Base-by-base conservation (phyloP, 2,888 invertebrate species). In the Galerucella calmariensis region DNA sequence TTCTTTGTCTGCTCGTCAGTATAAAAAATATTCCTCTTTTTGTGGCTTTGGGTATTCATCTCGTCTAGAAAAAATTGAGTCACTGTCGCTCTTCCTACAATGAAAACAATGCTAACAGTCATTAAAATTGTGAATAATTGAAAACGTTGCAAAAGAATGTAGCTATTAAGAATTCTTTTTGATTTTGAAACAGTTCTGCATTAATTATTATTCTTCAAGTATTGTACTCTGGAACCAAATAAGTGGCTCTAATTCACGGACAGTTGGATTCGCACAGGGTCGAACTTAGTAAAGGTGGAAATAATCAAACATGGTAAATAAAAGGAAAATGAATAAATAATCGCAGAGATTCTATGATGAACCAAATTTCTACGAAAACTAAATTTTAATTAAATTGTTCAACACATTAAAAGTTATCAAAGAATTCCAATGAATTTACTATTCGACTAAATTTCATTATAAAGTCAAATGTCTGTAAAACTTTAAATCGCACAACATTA, bases 81-180 rank as follows among this genome's bases (percentile, higher is more conserved):
- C 24, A 67, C 27, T 35, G 12, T 24, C 67, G 67, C 14, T 53
- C 67, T 67, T 51, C 53, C 53, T 67, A 67, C 67, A 67, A 41
- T 35, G 24, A 69, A 44, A 69, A 62, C 69, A 69, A 63, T 63
- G 69, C 62, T 27, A 41, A 48, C 63, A 24, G 41, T 58, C 72
- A 66, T 72, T 67, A 72, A 67, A 69, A 67, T 61, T 48, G 35
- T 76, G 75, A 69, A 75, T 76, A 75, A 78, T 78, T 77, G 66
- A 72, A 72, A 73, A 53, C 53, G 56, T 27, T 69, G 63, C 58
- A n/a, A 67, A 74, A 74, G 72, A 72, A 78, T 75, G 79, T 76
- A 79, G 79, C 79, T 81, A 82, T 83, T 82, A 82, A 61, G 72
- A 72, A 81, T 81, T 82, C 82, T 83, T 82, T 83, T 82, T 81